phyloP scores from a whole-genome alignment of 2,113 vertebrate species.

The Rattus rattus region DNA sequence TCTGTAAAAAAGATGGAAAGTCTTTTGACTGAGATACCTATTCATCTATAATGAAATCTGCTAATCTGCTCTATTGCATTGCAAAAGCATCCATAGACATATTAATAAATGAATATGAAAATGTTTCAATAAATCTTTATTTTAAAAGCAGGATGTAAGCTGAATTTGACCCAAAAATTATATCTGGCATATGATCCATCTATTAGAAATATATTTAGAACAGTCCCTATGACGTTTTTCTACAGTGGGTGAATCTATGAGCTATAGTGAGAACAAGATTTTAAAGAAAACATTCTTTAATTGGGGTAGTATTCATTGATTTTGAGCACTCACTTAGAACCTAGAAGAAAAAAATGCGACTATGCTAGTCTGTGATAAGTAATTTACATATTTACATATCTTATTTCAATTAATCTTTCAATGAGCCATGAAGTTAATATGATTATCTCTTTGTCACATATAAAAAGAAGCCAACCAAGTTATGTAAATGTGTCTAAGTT shows the following conservation, averaged over 20 bases:
- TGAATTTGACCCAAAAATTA: neutral
- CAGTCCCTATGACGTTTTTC: neutral
- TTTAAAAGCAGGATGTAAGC: neutral
- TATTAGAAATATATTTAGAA: neutral
- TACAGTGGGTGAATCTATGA: neutral
- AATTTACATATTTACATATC: slow-evolving; percentile 23
- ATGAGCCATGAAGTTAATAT: neutral
- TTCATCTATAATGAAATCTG: neutral
- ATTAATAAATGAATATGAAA: neutral
- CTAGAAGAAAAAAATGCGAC: neutral
- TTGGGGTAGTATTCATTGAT: slow-evolving; percentile 3
- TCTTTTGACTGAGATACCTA: neutral
- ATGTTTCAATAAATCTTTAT: neutral
- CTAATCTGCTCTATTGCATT: neutral
- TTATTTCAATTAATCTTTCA: slow-evolving; percentile 63
- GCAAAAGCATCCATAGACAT: neutral
- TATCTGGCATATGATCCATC: neutral
- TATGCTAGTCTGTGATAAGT: neutral
- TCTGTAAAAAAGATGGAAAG: neutral
- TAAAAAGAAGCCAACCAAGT: neutral
- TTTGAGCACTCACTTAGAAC: slow-evolving; percentile 1
- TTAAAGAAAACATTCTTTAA: slow-evolving; percentile 16
- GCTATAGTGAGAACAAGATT: neutral
- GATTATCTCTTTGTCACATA: neutral
- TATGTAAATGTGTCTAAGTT: neutral